Conservation (phyloP, 1,140 invertebrate genomes). For the Littorina saxatilis region DNA sequence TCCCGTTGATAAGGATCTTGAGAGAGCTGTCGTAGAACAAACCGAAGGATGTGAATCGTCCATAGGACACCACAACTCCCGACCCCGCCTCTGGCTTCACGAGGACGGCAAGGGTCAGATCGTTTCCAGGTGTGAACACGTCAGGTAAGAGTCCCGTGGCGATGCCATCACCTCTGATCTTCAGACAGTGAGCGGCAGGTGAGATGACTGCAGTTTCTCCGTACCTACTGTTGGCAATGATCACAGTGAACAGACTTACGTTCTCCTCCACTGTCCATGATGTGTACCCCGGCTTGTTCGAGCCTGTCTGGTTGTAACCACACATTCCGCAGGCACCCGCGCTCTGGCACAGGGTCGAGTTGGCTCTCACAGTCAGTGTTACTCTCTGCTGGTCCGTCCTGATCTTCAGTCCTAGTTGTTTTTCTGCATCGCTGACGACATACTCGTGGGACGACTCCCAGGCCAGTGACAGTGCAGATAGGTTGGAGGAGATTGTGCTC, state of each 20-base stretch:
- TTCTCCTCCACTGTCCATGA: constrained; percentile 29
- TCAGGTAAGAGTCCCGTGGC: constrained; percentile 40
- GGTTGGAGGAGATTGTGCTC: neutral
- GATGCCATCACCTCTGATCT: constrained; percentile 37
- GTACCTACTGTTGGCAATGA: constrained; percentile 31
- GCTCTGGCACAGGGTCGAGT: constrained; percentile 36
- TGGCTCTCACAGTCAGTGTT: constrained; percentile 34
- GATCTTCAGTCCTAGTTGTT: constrained; percentile 21
- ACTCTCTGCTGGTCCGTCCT: constrained; percentile 39
- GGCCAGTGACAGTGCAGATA: neutral
- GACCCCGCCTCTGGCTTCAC: constrained; percentile 33
- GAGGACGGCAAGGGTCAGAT: constrained; percentile 47
- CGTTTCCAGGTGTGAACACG: constrained; percentile 36
- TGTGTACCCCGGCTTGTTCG: constrained; percentile 3
- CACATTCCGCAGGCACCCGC: constrained; percentile 37
- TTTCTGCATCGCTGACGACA: constrained; percentile 3
- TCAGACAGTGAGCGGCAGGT: constrained; percentile 41
- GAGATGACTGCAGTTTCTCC: constrained; percentile 34
- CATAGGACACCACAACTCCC: constrained; percentile 51
- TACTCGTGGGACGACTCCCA: constrained; percentile 31
- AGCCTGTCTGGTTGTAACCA: constrained; percentile 17
- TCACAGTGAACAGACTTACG: constrained; percentile 39
- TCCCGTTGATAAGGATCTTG: constrained; percentile 37
- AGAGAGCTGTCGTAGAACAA: constrained; percentile 38
- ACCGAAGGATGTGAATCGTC: constrained; percentile 34